These are phyloP conservation scores for Eilema sororculum DNA, from an alignment of 2,888 invertebrate species.

Conservation along the genomic window DNA sequence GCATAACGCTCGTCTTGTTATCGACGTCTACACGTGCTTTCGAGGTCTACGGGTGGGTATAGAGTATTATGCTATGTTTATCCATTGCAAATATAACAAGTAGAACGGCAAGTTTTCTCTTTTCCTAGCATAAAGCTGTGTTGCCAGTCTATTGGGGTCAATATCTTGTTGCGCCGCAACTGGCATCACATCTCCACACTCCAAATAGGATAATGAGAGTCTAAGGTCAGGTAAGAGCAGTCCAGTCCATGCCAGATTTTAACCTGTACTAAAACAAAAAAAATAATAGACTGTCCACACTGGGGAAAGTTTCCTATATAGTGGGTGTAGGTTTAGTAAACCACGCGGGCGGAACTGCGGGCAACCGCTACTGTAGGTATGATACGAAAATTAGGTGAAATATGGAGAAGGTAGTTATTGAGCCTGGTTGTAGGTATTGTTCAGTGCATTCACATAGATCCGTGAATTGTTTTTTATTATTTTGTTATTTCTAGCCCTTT, in stretches of 20 bases:
- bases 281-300: too few relatives aligned
- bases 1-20: conserved; percentile 68
- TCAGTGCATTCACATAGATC: too few relatives aligned
- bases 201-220: not conserved
- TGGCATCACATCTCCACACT: not conserved
- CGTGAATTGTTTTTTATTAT: too few relatives aligned
- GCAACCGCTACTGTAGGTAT: too few relatives aligned
- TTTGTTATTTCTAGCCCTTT: too few relatives aligned
- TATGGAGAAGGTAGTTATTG: too few relatives aligned
- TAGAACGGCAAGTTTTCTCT: not conserved
- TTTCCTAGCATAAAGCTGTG: conserved; percentile 3
- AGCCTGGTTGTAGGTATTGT: too few relatives aligned
- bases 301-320: too few relatives aligned
- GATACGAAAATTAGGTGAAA: too few relatives aligned
- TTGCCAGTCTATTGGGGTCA: not conserved
- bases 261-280: too few relatives aligned
- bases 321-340: too few relatives aligned
- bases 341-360: not conserved
- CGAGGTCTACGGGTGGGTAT: conserved; percentile 42
- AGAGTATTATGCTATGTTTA: conserved; percentile 25
- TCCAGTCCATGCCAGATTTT: not conserved
- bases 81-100: conserved; percentile 17
- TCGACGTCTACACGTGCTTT: conserved; percentile 62
- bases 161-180: not conserved
- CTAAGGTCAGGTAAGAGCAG: not conserved